Percentiles rank a stretch among this genome's conserved stretches.
Evolutionary conservation across 2,888 invertebrate species (phyloP).

Genomic region (Drosophila affinis): DNA sequence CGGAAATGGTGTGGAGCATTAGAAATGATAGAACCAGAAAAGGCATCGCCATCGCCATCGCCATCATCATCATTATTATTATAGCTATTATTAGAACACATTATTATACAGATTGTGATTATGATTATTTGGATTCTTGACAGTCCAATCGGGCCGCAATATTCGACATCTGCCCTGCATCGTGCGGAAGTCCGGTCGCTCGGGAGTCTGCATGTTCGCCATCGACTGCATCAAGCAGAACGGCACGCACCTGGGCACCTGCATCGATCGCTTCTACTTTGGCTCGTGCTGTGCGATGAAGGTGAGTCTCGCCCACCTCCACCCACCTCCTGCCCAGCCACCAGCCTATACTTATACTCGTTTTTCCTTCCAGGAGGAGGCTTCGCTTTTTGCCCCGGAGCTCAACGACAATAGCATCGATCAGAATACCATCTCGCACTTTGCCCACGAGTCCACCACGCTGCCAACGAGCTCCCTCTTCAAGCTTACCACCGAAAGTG

Average conservation of each 20-base stretch:
- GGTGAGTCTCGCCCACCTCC: slow-evolving; percentile 59
- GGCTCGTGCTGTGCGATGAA: slow-evolving; percentile 95
- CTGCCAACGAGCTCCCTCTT: slow-evolving; percentile 79
- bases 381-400: slow-evolving; percentile 80
- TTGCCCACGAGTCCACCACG: slow-evolving; percentile 82
- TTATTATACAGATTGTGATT: slow-evolving; percentile 1
- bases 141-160: slow-evolving; percentile 92
- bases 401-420: slow-evolving; percentile 84
- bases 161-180: slow-evolving; percentile 95
- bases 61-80: slow-evolving; percentile 15
- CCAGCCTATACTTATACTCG: no score
- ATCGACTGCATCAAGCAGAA: slow-evolving; percentile 95
- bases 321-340: accelerated
- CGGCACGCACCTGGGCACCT: slow-evolving; percentile 95
- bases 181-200: slow-evolving; percentile 90
- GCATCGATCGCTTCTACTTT: slow-evolving; percentile 96
- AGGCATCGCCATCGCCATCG: slow-evolving; percentile 1
- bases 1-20: slow-evolving; percentile 64
- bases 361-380: slow-evolving; percentile 52
- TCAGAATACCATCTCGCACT: slow-evolving; percentile 84
- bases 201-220: slow-evolving; percentile 96
- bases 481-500: slow-evolving; percentile 76
- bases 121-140: slow-evolving; percentile 49
- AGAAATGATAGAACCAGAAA: slow-evolving; percentile 33
- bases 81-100: slow-evolving; percentile 24